A percentile compares a stretch with the other conserved stretches of the same genome.
Evolutionary conservation across 2,113 vertebrate species (phyloP).

Genomic region (Desmodus rotundus): DNA sequence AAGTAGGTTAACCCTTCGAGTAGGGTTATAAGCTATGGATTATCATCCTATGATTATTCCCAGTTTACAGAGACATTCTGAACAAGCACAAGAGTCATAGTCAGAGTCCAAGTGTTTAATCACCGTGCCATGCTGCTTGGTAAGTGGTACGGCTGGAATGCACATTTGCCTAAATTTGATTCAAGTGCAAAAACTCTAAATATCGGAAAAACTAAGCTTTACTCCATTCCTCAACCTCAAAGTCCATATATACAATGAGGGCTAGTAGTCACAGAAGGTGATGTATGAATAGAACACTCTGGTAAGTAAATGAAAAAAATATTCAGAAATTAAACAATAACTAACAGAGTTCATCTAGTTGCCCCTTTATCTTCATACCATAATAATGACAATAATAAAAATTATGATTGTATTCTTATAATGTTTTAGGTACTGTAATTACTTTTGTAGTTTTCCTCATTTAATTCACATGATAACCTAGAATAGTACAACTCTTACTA

Average conservation of each 20-base stretch:
- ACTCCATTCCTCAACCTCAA: background rate
- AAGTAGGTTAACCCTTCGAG: background rate
- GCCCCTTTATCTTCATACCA: background rate
- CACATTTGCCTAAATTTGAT: background rate
- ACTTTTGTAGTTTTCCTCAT: background rate
- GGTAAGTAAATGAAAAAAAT: background rate
- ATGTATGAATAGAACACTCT: background rate
- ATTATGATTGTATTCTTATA: background rate
- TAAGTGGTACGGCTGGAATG: background rate
- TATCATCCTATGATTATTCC: background rate
- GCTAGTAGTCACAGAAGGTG: background rate
- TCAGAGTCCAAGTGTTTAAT: rapidly evolving
- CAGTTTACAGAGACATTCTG: background rate
- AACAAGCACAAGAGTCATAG: background rate
- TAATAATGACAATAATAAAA: background rate
- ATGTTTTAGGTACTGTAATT: background rate
- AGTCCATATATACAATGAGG: background rate
- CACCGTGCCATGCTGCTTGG: background rate
- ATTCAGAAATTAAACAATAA: background rate
- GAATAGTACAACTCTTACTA: background rate
- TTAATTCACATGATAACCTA: background rate
- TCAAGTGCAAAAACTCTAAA: background rate
- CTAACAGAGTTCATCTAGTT: background rate
- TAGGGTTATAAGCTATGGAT: background rate
- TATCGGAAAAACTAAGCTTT: background rate